These are phyloP conservation scores for Torymus aiolomorphi DNA, from an alignment of 2,888 invertebrate species.

Conservation along the genomic window DNA sequence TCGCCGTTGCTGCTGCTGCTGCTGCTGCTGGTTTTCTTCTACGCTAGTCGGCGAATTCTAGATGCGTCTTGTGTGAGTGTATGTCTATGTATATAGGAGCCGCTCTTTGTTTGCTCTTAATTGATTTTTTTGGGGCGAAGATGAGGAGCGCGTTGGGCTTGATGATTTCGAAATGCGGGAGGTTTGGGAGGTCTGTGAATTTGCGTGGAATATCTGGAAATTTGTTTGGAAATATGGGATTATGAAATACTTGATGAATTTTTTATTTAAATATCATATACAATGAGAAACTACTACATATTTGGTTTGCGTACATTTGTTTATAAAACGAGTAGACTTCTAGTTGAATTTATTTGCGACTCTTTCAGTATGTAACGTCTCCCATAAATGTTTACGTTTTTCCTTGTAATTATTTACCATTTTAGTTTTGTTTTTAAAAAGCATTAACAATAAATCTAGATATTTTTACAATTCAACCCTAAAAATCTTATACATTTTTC, in stretches of 20 bases:
- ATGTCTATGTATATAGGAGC: conserved; percentile 21
- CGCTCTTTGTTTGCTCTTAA: conserved; percentile 53
- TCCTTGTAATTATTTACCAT: too few species aligned
- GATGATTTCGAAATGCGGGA: conserved; percentile 34
- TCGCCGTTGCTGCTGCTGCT: conserved; percentile 24
- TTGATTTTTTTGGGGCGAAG: conserved; percentile 45
- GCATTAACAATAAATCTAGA: too few species aligned
- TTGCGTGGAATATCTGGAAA: not conserved
- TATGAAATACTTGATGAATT: not conserved
- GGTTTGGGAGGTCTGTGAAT: not conserved
- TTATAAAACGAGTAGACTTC: too few species aligned
- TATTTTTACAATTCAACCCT: too few species aligned
- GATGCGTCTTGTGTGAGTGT: conserved; percentile 34
- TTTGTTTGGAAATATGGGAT: not conserved
- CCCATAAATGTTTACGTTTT: too few species aligned
- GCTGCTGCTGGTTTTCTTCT: conserved; percentile 45
- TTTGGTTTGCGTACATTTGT: too few species aligned
- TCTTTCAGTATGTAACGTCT: too few species aligned
- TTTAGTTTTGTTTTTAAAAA: too few species aligned
- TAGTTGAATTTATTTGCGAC: too few species aligned
- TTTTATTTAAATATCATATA: conserved; percentile 7
- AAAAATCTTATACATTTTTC: too few species aligned
- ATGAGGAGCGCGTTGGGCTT: not conserved
- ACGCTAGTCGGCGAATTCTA: conserved; percentile 37
- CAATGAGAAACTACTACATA: too few species aligned